Evolutionary conservation across 2,113 vertebrate genomes (phyloP).

Genomic region (Psilopsiagon aymara): DNA sequence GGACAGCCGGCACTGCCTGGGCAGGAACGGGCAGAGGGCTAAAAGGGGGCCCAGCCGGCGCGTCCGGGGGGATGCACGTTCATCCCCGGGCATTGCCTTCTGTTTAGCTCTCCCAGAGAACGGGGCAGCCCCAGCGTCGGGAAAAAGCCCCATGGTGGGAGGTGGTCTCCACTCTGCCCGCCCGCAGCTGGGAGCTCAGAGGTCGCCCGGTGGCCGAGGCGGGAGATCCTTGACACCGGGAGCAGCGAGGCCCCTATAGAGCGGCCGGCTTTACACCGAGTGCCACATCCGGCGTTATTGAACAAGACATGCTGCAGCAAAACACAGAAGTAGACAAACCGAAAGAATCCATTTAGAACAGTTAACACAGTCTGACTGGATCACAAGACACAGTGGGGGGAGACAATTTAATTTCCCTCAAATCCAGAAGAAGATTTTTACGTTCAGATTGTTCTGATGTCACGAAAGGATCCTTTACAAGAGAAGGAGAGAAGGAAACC

Average conservation of each 20-base stretch:
- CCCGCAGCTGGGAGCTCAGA: neutral
- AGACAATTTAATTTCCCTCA: slow-evolving; percentile 57
- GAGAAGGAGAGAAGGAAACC: neutral
- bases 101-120: neutral
- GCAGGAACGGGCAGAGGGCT: neutral
- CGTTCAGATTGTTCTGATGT: neutral
- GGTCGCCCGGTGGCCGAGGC: neutral
- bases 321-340: slow-evolving; percentile 47
- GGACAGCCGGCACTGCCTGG: neutral
- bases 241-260: neutral
- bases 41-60: neutral
- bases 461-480: neutral
- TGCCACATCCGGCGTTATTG: slow-evolving; percentile 40
- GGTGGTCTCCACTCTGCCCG: neutral
- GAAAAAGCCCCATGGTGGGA: neutral
- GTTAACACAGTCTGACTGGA: slow-evolving; percentile 42
- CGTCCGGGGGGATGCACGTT: neutral
- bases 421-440: slow-evolving; percentile 29
- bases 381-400: slow-evolving; percentile 46
- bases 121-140: neutral
- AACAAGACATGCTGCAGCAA: slow-evolving; percentile 25
- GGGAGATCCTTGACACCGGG: neutral
- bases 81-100: neutral
- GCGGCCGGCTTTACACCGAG: neutral
- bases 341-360: slow-evolving; percentile 58